phyloP scores from a whole-genome alignment of 2,888 invertebrate genomes.

The Platynereis dumerilii region DNA sequence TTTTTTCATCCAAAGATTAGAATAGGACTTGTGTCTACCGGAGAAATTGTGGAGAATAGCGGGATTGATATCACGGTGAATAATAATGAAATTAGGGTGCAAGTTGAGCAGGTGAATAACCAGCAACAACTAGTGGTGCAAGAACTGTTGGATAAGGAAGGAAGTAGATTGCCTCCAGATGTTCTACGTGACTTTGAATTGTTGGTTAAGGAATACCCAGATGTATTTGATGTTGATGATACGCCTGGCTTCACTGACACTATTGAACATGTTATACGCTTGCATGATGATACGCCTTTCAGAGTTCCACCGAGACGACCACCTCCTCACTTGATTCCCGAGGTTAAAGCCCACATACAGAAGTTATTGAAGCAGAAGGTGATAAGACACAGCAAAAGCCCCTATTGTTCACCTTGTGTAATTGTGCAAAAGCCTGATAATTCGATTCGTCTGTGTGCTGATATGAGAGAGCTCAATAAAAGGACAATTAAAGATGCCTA shows the following conservation, averaged over 20 bases:
- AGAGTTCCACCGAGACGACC: conserved; percentile 5
- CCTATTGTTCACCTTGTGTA: conserved; percentile 18
- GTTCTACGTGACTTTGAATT: neutral
- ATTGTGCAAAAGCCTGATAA: conserved; percentile 31
- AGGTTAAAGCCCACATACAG: neutral
- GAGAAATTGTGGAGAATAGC: too few relatives aligned
- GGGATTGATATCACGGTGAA: too few relatives aligned
- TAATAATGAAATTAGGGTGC: too few relatives aligned
- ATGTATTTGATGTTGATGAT: conserved; percentile 10
- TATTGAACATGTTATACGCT: conserved; percentile 1
- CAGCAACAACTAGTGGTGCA: neutral
- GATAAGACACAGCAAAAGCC: neutral
- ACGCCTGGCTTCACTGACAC: neutral
- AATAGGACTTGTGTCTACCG: too few relatives aligned
- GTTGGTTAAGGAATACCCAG: neutral
- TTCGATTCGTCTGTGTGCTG: conserved; percentile 30
- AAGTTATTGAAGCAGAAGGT: conserved; percentile 2
- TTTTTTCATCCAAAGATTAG: neutral
- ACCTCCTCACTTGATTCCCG: neutral
- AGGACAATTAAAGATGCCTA: conserved; percentile 33
- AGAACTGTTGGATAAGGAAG: neutral
- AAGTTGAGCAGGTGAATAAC: too few relatives aligned
- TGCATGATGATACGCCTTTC: neutral
- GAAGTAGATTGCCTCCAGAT: neutral
- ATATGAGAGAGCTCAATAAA: conserved; percentile 33